A percentile compares a stretch with the other conserved stretches of the same genome.
Evolutionary conservation across 2,113 vertebrate genomes (phyloP).

Genomic region (Grammomys surdaster): DNA sequence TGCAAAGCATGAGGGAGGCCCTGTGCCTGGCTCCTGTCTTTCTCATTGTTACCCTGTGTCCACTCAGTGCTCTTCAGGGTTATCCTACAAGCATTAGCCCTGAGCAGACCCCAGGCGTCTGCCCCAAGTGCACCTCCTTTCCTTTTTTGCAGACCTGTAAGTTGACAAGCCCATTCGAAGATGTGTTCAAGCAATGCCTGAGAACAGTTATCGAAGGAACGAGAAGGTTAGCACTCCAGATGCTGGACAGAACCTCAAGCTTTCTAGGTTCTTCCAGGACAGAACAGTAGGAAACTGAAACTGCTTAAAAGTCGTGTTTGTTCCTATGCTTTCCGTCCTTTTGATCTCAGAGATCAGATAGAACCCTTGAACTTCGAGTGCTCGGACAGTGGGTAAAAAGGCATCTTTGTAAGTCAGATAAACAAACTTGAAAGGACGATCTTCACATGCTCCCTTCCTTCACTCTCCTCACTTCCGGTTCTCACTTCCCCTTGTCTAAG

Average conservation of each 20-base stretch:
- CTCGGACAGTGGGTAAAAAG: background rate
- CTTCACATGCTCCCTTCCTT: background rate
- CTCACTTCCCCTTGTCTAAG: background rate
- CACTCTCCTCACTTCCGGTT: background rate
- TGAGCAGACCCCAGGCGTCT: background rate
- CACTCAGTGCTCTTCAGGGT: background rate
- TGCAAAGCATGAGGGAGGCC: background rate
- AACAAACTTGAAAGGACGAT: conserved; percentile 56
- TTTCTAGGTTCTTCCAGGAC: background rate
- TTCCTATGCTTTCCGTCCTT: background rate
- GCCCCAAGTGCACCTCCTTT: background rate
- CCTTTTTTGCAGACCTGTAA: conserved; percentile 88
- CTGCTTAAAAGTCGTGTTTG: background rate
- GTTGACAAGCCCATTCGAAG: conserved; percentile 90
- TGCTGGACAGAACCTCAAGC: background rate
- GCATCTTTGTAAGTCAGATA: conserved; percentile 13
- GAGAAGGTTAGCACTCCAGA: conserved; percentile 85
- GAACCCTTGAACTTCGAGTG: conserved; percentile 53
- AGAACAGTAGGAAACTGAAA: background rate
- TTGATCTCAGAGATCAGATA: background rate
- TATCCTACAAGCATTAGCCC: background rate
- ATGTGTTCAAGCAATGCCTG: conserved; percentile 91
- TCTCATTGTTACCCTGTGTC: background rate
- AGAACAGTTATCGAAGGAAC: conserved; percentile 93
- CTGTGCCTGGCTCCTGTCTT: background rate